Base-by-base conservation (phyloP, 2,888 invertebrate species). In the Punctoribates punctum region DNA sequence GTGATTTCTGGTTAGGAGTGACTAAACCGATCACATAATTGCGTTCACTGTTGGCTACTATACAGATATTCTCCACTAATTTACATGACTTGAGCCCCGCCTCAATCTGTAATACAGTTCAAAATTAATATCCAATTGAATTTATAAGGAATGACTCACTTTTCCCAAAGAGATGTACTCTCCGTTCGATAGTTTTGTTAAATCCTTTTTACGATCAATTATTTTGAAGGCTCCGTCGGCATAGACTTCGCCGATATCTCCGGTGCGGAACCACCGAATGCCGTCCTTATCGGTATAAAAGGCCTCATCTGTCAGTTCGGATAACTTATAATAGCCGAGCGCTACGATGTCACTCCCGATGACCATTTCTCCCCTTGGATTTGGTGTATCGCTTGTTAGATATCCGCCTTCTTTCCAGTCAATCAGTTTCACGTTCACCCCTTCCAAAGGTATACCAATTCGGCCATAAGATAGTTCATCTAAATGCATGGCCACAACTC, bases 161-260 rank as follows among this genome's bases (percentile, higher is more conserved):
- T 96, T 96, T 79, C 96, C 96, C 73, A 99, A 87, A 0, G 97
- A 96, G 20, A 99, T 94, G 85, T 98, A 99, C 85, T 99, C 99
- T 79, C 99, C 99, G 42, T 94, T 92, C 85, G 98, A 96, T 75
- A 99, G 88, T 85, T 99, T 99, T 65, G 99, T 96, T 81, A 99
- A 88, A 87, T 99, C 99, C 86, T 99, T 81, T 54, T 78, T 81
- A 77, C 78, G 81, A 70, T 80, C 80, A 82, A 99, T 96, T 82
- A 99, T 96, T 86, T 92, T 93, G 81, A 99, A 89, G 82, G 90
- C 91, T 27, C 99, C 99, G 85, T 99, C 96, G 54, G 88, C 87
- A 82, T 95, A 92, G 82, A 97, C 87, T 87, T 96, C 95, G 1
- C 92, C 96, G 84, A 99, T 92, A 85, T 99, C 99, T 0, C 99